Conservation (phyloP, 1,140 invertebrate genomes). For the Microplitis mediator region DNA sequence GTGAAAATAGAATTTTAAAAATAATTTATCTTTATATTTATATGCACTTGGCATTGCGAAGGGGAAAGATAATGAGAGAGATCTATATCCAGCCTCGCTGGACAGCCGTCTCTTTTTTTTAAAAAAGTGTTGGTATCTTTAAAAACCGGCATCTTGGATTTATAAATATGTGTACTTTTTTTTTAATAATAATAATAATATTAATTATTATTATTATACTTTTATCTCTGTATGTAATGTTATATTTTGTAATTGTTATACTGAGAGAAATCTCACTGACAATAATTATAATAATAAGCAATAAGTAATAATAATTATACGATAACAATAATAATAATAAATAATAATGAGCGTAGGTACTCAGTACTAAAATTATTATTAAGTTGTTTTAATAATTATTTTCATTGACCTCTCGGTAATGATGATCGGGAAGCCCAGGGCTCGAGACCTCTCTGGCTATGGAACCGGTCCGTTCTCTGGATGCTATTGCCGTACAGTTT, state of each 20-base stretch:
- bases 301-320: no score
- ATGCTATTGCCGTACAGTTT: no score
- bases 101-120: background rate
- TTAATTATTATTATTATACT: background rate
- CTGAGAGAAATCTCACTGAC: slow-evolving; percentile 41
- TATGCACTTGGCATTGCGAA: background rate
- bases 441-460: no score
- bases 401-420: no score
- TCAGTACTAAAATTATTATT: no score
- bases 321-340: no score
- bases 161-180: no score
- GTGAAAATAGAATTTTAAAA: background rate
- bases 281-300: slow-evolving; percentile 39
- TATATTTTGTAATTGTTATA: slow-evolving; percentile 37
- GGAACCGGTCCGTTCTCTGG: no score
- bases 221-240: slow-evolving; percentile 24
- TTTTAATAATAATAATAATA: background rate
- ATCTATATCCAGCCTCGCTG: slow-evolving; percentile 9
- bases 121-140: background rate
- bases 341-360: no score
- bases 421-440: no score
- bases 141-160: no score
- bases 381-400: no score
- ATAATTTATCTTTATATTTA: background rate
- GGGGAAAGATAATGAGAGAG: slow-evolving; percentile 9